Base-by-base conservation (phyloP, 2,888 invertebrate genomes). In the Agonopterix subpropinquella region DNA sequence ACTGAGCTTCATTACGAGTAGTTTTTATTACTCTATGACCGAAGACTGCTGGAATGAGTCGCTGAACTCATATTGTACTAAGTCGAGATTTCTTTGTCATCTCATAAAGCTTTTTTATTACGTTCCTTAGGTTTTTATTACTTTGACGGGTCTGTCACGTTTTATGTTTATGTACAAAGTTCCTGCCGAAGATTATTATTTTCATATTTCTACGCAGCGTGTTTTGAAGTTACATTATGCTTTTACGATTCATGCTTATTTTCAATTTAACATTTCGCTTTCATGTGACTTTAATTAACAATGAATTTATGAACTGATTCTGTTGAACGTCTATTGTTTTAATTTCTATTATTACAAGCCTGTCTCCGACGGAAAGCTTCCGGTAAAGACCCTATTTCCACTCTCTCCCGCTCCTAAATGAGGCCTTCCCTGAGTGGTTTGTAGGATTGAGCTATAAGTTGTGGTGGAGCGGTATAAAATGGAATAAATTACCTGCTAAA, bases 311-410 rank as follows among this genome's bases (percentile, higher is more conserved):
- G 5, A 28, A 28, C 44, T 8, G 18, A 15, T 44, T 8, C 10
- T 35, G 11, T 44, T 10, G 13, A 35, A 36, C n/a, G 1, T 36
- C 36, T 36, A 13, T 36, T 44, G 44, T 44, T 44, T 28, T 35
- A 44, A 44, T 44, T 44, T 35, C 44, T 44, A n/a, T 44, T 28
- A n/a, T n/a, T 44, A 44, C 44, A 44, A n/a, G 44, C n/a, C 35
- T 44, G 44, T 44, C 44, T 44, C 28, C 44, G 11, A 11, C 42
- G 44, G 44, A 10, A 44, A 44, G n/a, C 28, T 44, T 35, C 44
- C 35, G 10, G 10, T 44, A 18, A 43, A 28, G 10, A 10, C 44
- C 18, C 44, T 35, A 15, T 11, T n/a, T n/a, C 9, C 9, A 2
- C 44, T 2, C 10, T 35, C 44, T n/a, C 44, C 35, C n/a, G n/a